Evolutionary conservation across 2,797 vertebrate species (phyloP).

Genomic region (Sus cebifrons): DNA sequence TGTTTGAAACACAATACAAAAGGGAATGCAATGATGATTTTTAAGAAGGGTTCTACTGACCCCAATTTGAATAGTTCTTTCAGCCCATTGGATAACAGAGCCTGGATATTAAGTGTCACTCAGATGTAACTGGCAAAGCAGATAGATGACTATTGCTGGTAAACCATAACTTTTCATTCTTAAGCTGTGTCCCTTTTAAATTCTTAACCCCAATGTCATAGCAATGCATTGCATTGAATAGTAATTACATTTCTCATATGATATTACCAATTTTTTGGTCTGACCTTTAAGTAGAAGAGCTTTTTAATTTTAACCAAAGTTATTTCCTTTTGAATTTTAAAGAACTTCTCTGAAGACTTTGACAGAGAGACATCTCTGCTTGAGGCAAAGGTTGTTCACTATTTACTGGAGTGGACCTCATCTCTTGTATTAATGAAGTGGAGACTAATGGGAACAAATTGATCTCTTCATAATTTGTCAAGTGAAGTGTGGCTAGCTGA

Average conservation of each 20-base stretch:
- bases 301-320: constrained; percentile 88
- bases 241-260: constrained; percentile 74
- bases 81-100: constrained; percentile 56
- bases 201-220: constrained; percentile 46
- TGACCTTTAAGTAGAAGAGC: constrained; percentile 76
- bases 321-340: constrained; percentile 88
- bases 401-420: constrained; percentile 87
- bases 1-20: constrained; percentile 65
- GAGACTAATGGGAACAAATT: constrained; percentile 87
- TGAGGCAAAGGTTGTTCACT: constrained; percentile 83
- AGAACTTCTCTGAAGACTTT: constrained; percentile 76
- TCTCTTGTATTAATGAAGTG: constrained; percentile 85
- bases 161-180: constrained; percentile 70
- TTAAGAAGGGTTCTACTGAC: constrained; percentile 66
- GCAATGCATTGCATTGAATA: constrained; percentile 60
- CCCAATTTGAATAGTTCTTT: constrained; percentile 73
- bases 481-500: constrained; percentile 84
- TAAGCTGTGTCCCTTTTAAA: constrained; percentile 63
- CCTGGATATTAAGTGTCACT: constrained; percentile 70
- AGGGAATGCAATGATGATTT: constrained; percentile 66
- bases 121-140: constrained; percentile 74
- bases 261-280: constrained; percentile 9
- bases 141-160: constrained; percentile 66
- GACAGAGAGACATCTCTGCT: constrained; percentile 83
- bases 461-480: constrained; percentile 89